A percentile compares a stretch with the other conserved stretches of the same genome.
phyloP scores from a whole-genome alignment of 2,888 invertebrate species.

The Sesia apiformis region DNA sequence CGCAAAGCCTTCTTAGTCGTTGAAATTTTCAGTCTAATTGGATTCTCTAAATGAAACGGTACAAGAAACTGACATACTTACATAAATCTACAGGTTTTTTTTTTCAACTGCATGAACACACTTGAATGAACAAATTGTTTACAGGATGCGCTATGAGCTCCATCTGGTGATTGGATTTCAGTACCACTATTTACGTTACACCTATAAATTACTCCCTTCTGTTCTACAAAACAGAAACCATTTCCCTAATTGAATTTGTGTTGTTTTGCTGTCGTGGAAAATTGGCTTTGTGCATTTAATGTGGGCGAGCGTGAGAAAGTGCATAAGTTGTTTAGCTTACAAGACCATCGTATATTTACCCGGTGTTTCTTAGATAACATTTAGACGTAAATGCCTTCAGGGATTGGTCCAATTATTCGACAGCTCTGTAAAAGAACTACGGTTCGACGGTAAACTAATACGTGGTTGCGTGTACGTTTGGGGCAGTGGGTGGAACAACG shows the following conservation, averaged over 20 bases:
- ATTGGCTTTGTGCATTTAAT: slow-evolving; percentile 59
- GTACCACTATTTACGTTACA: slow-evolving; percentile 42
- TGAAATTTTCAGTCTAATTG: not conserved
- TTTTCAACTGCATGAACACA: not conserved
- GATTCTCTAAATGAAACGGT: not conserved
- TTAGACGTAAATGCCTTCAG: slow-evolving; percentile 29
- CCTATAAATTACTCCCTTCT: slow-evolving; percentile 49
- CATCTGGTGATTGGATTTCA: slow-evolving; percentile 50
- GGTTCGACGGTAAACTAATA: slow-evolving; percentile 12
- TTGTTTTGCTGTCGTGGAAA: slow-evolving; percentile 61
- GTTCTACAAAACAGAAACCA: slow-evolving; percentile 50
- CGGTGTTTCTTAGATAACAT: slow-evolving; percentile 30
- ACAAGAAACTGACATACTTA: not conserved
- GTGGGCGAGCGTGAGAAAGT: slow-evolving; percentile 54
- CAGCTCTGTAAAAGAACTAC: slow-evolving; percentile 7
- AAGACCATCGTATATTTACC: slow-evolving; percentile 33
- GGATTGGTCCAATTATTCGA: slow-evolving; percentile 13
- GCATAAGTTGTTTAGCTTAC: slow-evolving; percentile 36
- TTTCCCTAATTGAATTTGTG: slow-evolving; percentile 68
- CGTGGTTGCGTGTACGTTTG: slow-evolving; percentile 12
- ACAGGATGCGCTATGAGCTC: slow-evolving; percentile 11
- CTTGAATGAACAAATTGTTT: not conserved
- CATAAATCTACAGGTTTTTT: not conserved
- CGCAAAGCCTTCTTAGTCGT: not conserved
- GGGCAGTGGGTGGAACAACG: slow-evolving; percentile 8